Evolutionary conservation across 2,888 invertebrate genomes (phyloP).

Genomic region (Eupithecia centaureata): DNA sequence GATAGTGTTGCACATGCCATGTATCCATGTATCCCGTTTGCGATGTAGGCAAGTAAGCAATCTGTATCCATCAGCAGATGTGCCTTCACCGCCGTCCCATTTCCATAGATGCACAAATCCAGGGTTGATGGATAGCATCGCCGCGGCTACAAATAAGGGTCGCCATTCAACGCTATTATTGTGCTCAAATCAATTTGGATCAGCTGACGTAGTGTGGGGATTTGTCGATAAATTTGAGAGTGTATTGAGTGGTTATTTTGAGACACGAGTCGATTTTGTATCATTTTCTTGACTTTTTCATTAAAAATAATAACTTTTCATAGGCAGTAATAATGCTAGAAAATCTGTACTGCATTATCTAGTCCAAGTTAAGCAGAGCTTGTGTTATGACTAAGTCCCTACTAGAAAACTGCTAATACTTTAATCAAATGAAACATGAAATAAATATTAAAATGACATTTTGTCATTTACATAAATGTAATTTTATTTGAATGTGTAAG

Average conservation of each 20-base stretch:
- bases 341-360: too few species aligned
- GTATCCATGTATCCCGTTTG: not conserved
- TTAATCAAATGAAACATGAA: too few species aligned
- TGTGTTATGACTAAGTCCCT: too few species aligned
- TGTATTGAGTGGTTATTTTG: not conserved
- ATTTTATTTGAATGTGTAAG: too few species aligned
- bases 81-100: conserved; percentile 19
- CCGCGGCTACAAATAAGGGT: conserved; percentile 79
- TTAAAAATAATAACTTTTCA: too few species aligned
- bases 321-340: too few species aligned
- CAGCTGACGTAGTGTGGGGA: conserved; percentile 66
- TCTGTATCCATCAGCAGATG: conserved; percentile 22
- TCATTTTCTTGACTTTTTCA: not conserved
- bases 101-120: conserved; percentile 34
- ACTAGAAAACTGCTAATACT: too few species aligned
- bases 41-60: conserved; percentile 9
- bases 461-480: too few species aligned
- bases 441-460: too few species aligned
- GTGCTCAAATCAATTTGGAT: conserved; percentile 83
- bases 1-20: too few species aligned
- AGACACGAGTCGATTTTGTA: not conserved
- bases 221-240: conserved; percentile 38
- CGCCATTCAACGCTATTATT: conserved; percentile 70
- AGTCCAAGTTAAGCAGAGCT: too few species aligned
- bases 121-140: conserved; percentile 74